A percentile compares a stretch with the other conserved stretches of the same genome.
Conservation (phyloP, 1,140 invertebrate species). For the Ridgeia piscesae region DNA sequence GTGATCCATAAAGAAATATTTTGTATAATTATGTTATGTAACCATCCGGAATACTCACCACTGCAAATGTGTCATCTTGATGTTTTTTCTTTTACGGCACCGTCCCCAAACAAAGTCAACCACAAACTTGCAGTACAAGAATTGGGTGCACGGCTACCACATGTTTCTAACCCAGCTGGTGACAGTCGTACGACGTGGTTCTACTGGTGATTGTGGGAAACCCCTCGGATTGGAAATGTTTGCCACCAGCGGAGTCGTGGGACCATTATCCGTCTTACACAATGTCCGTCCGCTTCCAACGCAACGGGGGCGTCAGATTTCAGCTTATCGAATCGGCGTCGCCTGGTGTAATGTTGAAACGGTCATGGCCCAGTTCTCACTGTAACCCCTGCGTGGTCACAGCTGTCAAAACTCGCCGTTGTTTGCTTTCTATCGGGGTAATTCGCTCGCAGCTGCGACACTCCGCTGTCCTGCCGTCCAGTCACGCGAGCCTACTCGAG, state of each 20-base stretch:
- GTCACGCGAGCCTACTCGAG: too few species aligned
- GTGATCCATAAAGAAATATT: too few species aligned
- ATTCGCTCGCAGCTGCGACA: neutral
- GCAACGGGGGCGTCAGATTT: neutral
- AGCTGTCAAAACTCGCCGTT: neutral
- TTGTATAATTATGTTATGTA: too few species aligned
- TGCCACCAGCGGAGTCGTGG: neutral
- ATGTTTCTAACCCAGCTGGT: neutral
- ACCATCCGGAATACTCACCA: neutral
- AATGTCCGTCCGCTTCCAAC: neutral
- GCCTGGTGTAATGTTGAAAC: neutral
- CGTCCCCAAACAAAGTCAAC: neutral
- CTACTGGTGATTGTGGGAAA: neutral
- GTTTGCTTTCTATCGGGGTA: neutral
- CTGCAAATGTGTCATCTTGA: neutral
- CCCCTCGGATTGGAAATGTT: too few species aligned
- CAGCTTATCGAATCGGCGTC: neutral
- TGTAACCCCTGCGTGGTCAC: neutral
- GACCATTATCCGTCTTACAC: neutral
- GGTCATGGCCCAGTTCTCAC: neutral
- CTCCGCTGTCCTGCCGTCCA: too few species aligned
- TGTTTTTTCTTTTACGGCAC: neutral
- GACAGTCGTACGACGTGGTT: neutral
- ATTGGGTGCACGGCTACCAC: neutral
- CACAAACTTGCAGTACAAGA: neutral